Evolutionary conservation across 2,797 vertebrate species (phyloP).

Genomic region (Microctenopoma steveboyesi): DNA sequence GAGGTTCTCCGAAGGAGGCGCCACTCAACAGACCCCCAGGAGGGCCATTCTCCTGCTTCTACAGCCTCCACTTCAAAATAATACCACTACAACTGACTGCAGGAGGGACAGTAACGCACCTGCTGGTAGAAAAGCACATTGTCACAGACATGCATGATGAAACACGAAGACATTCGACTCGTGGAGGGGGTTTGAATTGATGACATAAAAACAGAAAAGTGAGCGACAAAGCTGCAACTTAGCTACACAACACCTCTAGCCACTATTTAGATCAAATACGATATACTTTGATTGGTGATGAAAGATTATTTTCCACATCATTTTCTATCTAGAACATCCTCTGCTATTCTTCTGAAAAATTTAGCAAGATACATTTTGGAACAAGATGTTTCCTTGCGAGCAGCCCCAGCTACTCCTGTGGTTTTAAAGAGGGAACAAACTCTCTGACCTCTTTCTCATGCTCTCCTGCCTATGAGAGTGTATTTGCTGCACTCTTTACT

Average conservation of each 20-base stretch:
- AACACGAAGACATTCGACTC: neutral
- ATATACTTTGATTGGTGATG: neutral
- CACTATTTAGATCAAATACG: neutral
- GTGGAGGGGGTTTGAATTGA: neutral
- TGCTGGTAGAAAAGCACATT: neutral
- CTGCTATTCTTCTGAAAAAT: conserved; percentile 56
- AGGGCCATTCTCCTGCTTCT: conserved; percentile 11
- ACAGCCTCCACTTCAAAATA: conserved; percentile 25
- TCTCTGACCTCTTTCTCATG: conserved; percentile 27
- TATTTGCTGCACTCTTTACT: neutral
- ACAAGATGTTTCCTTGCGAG: conserved; percentile 40
- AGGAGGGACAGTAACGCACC: neutral
- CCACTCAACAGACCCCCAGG: conserved; percentile 15
- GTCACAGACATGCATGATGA: neutral
- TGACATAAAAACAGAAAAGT: neutral
- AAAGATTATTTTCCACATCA: neutral
- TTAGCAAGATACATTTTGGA: conserved; percentile 46
- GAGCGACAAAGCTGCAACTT: neutral
- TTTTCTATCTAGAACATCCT: conserved; percentile 24
- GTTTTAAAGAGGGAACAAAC: conserved; percentile 33
- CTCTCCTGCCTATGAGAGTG: neutral
- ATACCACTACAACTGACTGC: conserved; percentile 11
- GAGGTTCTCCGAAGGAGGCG: conserved; percentile 1
- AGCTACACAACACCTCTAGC: conserved; percentile 1
- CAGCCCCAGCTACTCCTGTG: conserved; percentile 33